Base-by-base conservation (phyloP, 2,797 vertebrate genomes). In the Petrocephalus schoutedeni region DNA sequence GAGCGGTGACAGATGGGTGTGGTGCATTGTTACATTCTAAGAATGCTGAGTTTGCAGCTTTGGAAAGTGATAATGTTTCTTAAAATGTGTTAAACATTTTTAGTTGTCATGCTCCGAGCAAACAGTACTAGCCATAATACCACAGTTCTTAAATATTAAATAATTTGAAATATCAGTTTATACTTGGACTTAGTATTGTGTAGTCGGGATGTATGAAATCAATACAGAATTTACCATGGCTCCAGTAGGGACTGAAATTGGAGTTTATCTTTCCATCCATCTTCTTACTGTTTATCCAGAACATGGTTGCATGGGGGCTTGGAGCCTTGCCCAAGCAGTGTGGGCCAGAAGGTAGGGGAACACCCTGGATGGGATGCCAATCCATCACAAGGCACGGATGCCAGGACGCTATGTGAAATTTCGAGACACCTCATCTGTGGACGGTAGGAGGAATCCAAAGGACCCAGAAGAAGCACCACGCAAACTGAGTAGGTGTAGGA, bases 261-360 rank as follows among this genome's bases (percentile, higher is more conserved):
- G 64, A 71, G 64, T 71, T 36, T 71, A 71, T 12, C 64, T 28
- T 71, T 71, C 28, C 64, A 71, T 71, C 64, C 64, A 36, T 71
- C 64, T 71, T 36, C 64, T 71, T 12, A 36, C 28, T 71, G 64
- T 71, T 71, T 71, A 71, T 71, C 28, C 12, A 36, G 64, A 71
- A 71, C 64, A 71, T 71, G 64, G 64, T 71, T 71, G 28, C 64
- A 71, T 16, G 64, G 64, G 61, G 64, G 64, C 64, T 71, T 71
- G 64, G 64, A 36, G 28, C 12, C 64, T 16, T 16, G 28, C 64
- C 64, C 28, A 16, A 12, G 64, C 64, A 36, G 64, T 12, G 32
- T 36, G 28, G 28, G 64, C 28, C 64, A 71, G 64, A 71, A 71
- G 64, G 64, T 71, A 71, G 64, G 64, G 10, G 64, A 36, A 36